phyloP scores from a whole-genome alignment of 2,797 vertebrate genomes.

The Potorous gilbertii region DNA sequence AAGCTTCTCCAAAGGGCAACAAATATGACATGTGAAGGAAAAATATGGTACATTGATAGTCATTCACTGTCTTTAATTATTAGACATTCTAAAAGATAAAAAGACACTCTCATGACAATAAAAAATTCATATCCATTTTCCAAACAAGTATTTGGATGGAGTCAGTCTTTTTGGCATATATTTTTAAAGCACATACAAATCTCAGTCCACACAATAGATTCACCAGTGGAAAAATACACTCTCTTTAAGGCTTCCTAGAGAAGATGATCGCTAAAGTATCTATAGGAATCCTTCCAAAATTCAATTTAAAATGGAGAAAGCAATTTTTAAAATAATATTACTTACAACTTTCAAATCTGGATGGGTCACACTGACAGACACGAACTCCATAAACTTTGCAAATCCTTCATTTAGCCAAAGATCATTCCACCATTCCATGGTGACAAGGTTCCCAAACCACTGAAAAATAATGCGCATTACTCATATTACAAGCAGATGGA shows the following conservation, averaged over 20 bases:
- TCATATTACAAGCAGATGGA: conserved; percentile 16
- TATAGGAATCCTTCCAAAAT: background rate
- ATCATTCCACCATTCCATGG: conserved; percentile 99
- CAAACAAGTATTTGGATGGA: background rate
- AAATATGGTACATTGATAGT: background rate
- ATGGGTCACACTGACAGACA: conserved; percentile 91
- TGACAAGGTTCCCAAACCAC: conserved; percentile 98
- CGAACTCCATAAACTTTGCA: conserved; percentile 95
- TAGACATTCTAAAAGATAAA: conserved; percentile 17
- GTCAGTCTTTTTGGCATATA: background rate
- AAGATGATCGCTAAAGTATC: background rate
- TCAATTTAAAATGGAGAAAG: conserved; percentile 40
- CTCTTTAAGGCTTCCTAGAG: background rate
- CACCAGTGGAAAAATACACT: background rate
- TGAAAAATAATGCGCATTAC: conserved; percentile 69
- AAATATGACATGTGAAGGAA: background rate
- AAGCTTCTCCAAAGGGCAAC: conserved; percentile 24
- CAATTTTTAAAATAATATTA: conserved; percentile 24
- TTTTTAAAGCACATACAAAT: conserved; percentile 42
- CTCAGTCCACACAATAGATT: conserved; percentile 15
- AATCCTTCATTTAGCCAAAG: conserved; percentile 97
- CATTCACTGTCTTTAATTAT: conserved; percentile 30
- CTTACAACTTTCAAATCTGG: conserved; percentile 95
- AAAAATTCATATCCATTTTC: background rate
- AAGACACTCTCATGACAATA: background rate